Evolutionary conservation across 1,140 invertebrate species (phyloP), one percentile per base, ranked within the genome.

Genomic region (Listronotus bonariensis): DNA sequence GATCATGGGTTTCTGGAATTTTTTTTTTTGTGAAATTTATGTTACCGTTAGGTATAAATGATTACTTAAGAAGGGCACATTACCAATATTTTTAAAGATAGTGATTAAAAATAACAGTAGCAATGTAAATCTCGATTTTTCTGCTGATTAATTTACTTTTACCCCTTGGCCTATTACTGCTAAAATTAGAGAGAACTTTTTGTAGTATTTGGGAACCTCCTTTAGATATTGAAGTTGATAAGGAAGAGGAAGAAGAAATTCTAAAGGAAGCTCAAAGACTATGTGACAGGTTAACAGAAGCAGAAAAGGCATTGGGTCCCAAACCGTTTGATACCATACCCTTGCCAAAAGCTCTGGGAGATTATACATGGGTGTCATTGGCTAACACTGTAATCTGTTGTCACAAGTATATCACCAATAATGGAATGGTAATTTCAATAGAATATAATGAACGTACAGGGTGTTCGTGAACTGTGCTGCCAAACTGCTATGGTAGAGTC

Each of bases 311-410:
- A 48, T 82, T 82, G 46, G 74, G 79, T 17, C 76, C 81, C 5
- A 84, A 85, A 77, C 77, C 82, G 1, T 71, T 87, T n/a, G 80
- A 85, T 17, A 75, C 83, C 63, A 79, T 90, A 41, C 80, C 80
- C 49, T 76, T 91, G 62, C 83, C 82, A 40, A 85, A 84, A 72
- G 82, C 86, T 18, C 79, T 90, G 52, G 78, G 77, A 45, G 81
- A 81, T n/a, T 82, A 80, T 61, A 83, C 83, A 20, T 92, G 90
- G 90, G 72, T 85, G 38, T 80, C 84, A 66, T 77, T 92, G 18
- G 89, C 89, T 36, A 83, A 87, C 68, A 86, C 85, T 71, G 72
- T 92, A 34, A 77, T 87, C 1, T 81, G 85, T 63, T 85, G 90
- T 80, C 88, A 91, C 75, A 81, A 85, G 36, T 85, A 87, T 71